phyloP scores from a whole-genome alignment of 2,113 vertebrate species.

The Phoenicopterus ruber region DNA sequence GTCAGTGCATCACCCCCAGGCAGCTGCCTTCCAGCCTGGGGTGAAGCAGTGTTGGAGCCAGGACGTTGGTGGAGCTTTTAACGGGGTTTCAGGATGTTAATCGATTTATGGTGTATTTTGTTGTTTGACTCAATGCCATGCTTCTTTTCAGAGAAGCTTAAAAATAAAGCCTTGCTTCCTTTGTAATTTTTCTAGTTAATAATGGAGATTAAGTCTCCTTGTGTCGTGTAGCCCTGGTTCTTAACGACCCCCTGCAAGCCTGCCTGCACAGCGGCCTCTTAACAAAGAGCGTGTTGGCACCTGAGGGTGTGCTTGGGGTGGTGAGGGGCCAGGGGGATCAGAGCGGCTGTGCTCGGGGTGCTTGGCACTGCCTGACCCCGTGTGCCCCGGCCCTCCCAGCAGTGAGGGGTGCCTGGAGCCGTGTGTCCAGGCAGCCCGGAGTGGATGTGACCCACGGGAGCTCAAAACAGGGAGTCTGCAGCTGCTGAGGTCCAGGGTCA shows the following conservation, averaged over 20 bases:
- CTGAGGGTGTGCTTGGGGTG: neutral
- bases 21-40: neutral
- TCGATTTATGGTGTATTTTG: neutral
- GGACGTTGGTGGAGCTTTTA: neutral
- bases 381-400: neutral
- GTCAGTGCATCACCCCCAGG: neutral
- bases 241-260: neutral
- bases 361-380: rapidly evolving
- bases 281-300: neutral
- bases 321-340: neutral
- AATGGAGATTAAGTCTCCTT: constrained; percentile 7
- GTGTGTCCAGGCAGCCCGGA: neutral
- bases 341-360: neutral
- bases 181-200: constrained; percentile 19
- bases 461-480: neutral
- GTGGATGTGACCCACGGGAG: neutral
- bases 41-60: neutral
- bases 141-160: constrained; percentile 44
- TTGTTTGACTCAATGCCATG: neutral
- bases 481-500: neutral
- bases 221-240: neutral
- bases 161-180: neutral
- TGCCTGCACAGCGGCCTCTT: neutral
- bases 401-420: neutral
- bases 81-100: neutral